phyloP scores from a whole-genome alignment of 2,888 invertebrate genomes.

The Monopis laevigella region DNA sequence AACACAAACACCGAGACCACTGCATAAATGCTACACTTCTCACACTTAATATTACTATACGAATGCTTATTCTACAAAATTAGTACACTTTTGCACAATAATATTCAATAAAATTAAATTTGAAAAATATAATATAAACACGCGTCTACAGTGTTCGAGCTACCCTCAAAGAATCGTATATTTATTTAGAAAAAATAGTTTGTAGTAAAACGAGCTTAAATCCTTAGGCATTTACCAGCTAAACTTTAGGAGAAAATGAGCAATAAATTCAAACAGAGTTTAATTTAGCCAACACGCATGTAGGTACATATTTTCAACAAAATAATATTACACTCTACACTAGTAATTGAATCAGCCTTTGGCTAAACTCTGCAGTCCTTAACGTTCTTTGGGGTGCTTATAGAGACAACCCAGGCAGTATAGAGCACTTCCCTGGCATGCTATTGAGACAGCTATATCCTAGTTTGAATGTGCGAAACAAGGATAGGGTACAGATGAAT shows the following conservation, averaged over 20 bases:
- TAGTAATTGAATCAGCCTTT: conserved; percentile 67
- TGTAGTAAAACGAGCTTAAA: conserved; percentile 2
- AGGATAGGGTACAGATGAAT: conserved; percentile 28
- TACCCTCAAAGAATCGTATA: too few species aligned
- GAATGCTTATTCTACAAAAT: too few species aligned
- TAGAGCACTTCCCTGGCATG: conserved; percentile 47
- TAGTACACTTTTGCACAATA: too few species aligned
- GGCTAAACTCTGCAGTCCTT: conserved; percentile 40
- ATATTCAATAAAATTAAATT: too few species aligned
- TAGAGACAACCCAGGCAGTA: conserved; percentile 21
- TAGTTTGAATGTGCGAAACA: conserved; percentile 20
- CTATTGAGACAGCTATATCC: conserved; percentile 31
- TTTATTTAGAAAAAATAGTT: too few species aligned
- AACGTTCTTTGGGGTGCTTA: conserved; percentile 59
- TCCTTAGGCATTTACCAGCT: too few species aligned
- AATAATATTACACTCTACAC: conserved; percentile 63
- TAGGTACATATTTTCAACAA: conserved; percentile 57
- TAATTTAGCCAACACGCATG: conserved; percentile 14
- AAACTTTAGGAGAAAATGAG: conserved; percentile 3
- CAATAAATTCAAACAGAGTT: conserved; percentile 11
- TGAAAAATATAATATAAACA: too few species aligned
- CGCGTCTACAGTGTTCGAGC: too few species aligned
- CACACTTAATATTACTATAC: too few species aligned
- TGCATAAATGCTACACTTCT: too few species aligned
- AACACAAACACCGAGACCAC: too few species aligned